phyloP scores from a whole-genome alignment of 2,797 vertebrate species.

The Epinephelus awoara region DNA sequence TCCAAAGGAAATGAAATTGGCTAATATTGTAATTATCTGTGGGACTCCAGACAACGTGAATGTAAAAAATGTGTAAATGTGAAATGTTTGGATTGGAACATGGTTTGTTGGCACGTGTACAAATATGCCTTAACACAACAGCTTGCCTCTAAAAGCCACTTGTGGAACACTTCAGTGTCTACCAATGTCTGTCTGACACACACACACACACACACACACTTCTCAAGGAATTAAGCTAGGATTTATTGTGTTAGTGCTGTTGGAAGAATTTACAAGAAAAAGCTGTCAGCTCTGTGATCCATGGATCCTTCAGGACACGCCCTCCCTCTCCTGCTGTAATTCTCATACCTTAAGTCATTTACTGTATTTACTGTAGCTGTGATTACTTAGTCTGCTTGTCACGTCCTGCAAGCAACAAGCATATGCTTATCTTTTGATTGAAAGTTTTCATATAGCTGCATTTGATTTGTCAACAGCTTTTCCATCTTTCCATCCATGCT shows the following conservation, averaged over 20 bases:
- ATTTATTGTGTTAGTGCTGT: constrained; percentile 39
- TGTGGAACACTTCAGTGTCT: constrained; percentile 6
- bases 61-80: neutral
- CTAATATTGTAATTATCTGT: too few relatives aligned
- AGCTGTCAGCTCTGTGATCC: constrained; percentile 44
- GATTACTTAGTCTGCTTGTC: constrained; percentile 17
- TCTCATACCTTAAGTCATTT: constrained; percentile 33
- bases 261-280: constrained; percentile 54
- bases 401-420: neutral
- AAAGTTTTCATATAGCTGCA: neutral
- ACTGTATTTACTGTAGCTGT: constrained; percentile 17
- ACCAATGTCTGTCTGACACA: neutral
- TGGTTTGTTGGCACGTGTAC: neutral
- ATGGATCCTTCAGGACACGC: constrained; percentile 30
- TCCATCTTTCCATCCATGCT: neutral
- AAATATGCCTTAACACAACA: neutral
- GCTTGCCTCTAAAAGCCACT: constrained; percentile 14
- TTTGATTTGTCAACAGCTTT: neutral
- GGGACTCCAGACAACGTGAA: too few relatives aligned
- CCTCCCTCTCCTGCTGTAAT: constrained; percentile 18
- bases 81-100: neutral
- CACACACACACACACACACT: constrained; percentile 3
- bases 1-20: too few relatives aligned
- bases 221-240: constrained; percentile 35
- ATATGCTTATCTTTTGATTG: neutral